Base-by-base conservation (phyloP, 2,113 vertebrate species). In the Bungarus multicinctus region DNA sequence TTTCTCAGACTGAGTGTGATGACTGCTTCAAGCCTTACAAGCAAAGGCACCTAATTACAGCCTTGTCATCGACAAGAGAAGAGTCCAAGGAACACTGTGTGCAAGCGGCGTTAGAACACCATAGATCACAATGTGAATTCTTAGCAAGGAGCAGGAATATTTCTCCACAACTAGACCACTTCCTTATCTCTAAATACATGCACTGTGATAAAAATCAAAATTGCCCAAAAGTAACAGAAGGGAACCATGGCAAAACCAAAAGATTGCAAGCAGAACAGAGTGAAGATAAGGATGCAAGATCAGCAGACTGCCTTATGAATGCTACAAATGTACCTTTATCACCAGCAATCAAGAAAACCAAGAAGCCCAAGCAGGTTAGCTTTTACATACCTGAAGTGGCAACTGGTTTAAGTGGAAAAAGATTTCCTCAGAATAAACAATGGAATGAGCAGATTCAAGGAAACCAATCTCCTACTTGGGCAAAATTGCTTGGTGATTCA, bases 381-480 rank as follows among this genome's bases (percentile, higher is more conserved):
- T 98, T 98, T 95, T 96, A 97, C 89, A 91, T 98, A 90, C 94
- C 96, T 86, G 93, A 96, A 85, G 89, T 94, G 4, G 90, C 45
- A 85, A 93, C 91, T 8, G 57, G 85, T 34, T 94, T 90, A 53
- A 27, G 64, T 43, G 87, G 94, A 91, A 87, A 45, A 89, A 93
- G 57, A 94, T 23, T 74, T n/a, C 92, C 88, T 5, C 54, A 91
- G 34, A 93, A 90, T 86, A 74, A 87, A 93, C 52, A 60, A 74
- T 81, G 34, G 23, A 57, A 47, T 74, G 92, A 52, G n/a, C 6
- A 2, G 34, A 54, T 88, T 92, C 85, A 92, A 90, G 91, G 90
- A 30, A 89, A 85, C 25, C 88, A n/a, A 54, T 9, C 0, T 2
- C 50, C 58, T 47, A 69, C 30, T 20, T 69, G 88, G 89, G 81